Evolutionary conservation across 1,140 invertebrate species (phyloP).

Genomic region (Luehdorfia chinensis): DNA sequence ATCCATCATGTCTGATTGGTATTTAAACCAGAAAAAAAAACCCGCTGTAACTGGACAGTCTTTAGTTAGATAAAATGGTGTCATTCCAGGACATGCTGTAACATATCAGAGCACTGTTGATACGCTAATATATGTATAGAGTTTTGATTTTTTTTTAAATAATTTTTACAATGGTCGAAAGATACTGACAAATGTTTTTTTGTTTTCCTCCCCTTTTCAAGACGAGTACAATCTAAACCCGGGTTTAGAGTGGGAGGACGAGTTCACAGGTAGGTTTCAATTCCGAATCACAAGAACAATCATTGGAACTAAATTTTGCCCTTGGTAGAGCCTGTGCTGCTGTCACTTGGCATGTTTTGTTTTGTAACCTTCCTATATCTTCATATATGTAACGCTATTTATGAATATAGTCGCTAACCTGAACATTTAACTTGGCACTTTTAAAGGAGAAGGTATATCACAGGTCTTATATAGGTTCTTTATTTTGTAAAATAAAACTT

Average conservation of each 20-base stretch:
- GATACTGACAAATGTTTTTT: constrained; percentile 78
- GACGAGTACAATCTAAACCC: constrained; percentile 99
- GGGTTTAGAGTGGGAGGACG: constrained; percentile 99
- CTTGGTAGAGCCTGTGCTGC: constrained; percentile 70
- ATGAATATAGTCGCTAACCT: constrained; percentile 61
- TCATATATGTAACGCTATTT: constrained; percentile 69
- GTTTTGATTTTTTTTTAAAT: constrained; percentile 37
- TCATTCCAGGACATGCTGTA: constrained; percentile 60
- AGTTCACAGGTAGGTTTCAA: constrained; percentile 97
- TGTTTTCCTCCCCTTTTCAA: constrained; percentile 90
- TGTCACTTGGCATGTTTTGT: constrained; percentile 69
- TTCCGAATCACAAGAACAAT: constrained; percentile 63
- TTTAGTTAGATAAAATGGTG: constrained; percentile 42
- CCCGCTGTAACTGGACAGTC: constrained; percentile 22
- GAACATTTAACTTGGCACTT: constrained; percentile 57
- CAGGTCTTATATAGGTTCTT: constrained; percentile 1
- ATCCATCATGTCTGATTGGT: constrained; percentile 6
- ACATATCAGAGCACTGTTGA: constrained; percentile 60
- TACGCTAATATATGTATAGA: constrained; percentile 66
- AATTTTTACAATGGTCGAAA: constrained; percentile 63
- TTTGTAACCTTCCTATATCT: constrained; percentile 48
- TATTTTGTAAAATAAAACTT: too few relatives aligned
- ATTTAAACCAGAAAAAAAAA: not conserved
- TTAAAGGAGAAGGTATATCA: constrained; percentile 11
- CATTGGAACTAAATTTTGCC: constrained; percentile 64